Percentiles rank a stretch among this genome's conserved stretches.
Evolutionary conservation across 2,888 invertebrate species (phyloP).

Genomic region (Timema podura): DNA sequence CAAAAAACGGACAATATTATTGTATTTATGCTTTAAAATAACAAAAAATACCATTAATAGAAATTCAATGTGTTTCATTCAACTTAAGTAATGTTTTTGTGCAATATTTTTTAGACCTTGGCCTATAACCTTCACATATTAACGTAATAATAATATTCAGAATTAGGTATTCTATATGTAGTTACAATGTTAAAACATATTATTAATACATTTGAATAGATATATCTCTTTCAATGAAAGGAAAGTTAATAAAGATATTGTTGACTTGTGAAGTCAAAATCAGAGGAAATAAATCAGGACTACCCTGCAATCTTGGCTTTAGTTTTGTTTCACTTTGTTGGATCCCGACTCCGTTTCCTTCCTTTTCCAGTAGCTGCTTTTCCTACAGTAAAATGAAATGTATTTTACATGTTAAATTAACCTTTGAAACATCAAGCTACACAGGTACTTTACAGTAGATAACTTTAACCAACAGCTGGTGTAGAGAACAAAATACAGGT

Average conservation of each 20-base stretch:
- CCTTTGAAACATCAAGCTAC: background rate
- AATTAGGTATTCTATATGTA: too few relatives aligned
- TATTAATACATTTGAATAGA: background rate
- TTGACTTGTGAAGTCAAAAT: background rate
- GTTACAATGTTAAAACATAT: too few relatives aligned
- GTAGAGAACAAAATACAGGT: background rate
- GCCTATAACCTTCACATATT: background rate
- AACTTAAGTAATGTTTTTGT: too few relatives aligned
- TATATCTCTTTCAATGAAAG: background rate
- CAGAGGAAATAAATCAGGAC: background rate
- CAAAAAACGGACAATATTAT: background rate
- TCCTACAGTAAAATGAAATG: background rate
- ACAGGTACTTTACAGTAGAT: too few relatives aligned
- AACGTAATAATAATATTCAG: background rate
- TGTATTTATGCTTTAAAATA: background rate
- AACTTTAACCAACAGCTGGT: background rate
- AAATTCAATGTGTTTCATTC: too few relatives aligned
- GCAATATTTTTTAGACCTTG: background rate
- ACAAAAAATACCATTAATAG: background rate
- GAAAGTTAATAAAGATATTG: background rate
- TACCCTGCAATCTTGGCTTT: background rate
- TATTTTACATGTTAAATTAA: background rate
- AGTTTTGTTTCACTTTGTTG: background rate
- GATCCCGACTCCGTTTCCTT: background rate
- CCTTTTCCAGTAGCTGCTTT: background rate